A percentile compares a stretch with the other conserved stretches of the same genome.
These are phyloP conservation scores for Ormyrus pomaceus DNA, from an alignment of 2,888 invertebrate species.

Conservation along the genomic window DNA sequence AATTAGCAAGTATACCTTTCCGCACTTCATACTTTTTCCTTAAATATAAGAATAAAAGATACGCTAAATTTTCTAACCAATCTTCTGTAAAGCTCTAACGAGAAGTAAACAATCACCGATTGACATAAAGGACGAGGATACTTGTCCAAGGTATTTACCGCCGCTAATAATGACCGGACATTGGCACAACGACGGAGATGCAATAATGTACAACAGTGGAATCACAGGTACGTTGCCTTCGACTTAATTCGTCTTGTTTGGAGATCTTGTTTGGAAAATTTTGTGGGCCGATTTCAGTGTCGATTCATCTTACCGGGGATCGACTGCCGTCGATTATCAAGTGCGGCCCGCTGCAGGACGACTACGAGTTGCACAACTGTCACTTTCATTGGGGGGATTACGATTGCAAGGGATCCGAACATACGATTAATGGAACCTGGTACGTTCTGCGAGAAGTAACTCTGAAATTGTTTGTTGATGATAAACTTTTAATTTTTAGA, in stretches of 20 bases:
- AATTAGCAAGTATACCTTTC: slow-evolving; percentile 41
- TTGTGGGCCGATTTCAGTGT: slow-evolving; percentile 54
- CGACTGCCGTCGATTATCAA: slow-evolving; percentile 65
- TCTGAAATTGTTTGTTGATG: too few species aligned
- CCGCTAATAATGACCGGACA: slow-evolving; percentile 67
- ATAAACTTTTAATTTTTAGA: too few species aligned
- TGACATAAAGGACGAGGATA: slow-evolving; percentile 63
- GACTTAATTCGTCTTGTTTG: too few species aligned
- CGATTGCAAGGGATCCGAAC: slow-evolving; percentile 67
- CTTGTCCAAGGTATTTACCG: slow-evolving; percentile 58
- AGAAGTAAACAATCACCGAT: slow-evolving; percentile 67
- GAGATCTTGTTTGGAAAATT: too few species aligned
- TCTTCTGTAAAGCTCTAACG: slow-evolving; percentile 49
- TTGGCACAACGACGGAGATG: slow-evolving; percentile 68
- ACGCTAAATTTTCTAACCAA: too few species aligned
- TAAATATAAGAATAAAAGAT: too few species aligned
- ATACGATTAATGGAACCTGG: slow-evolving; percentile 68
- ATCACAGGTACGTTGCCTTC: slow-evolving; percentile 57
- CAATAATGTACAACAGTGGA: slow-evolving; percentile 63
- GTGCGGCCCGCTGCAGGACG: slow-evolving; percentile 65
- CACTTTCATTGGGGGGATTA: slow-evolving; percentile 69
- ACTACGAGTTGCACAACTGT: slow-evolving; percentile 63
- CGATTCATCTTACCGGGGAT: slow-evolving; percentile 62
- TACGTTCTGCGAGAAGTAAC: slow-evolving; percentile 30
- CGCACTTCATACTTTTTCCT: too few species aligned